Conservation (phyloP, 2,888 invertebrate genomes). For the Macrophya alboannulata region DNA sequence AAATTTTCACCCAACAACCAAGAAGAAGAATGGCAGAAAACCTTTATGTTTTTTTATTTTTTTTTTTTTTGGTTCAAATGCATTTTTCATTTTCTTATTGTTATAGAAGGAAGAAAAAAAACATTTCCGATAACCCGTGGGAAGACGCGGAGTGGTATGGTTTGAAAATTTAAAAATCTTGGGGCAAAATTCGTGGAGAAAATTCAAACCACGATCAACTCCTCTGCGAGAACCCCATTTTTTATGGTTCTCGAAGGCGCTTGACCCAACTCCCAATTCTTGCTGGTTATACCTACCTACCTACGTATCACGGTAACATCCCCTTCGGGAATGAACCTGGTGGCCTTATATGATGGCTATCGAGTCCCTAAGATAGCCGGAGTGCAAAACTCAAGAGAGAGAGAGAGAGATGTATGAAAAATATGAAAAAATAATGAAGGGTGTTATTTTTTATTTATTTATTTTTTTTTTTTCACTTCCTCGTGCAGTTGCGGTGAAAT, state of each 20-base stretch:
- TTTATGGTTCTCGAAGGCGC: constrained; percentile 15
- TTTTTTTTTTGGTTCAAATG: background rate
- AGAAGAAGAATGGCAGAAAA: background rate
- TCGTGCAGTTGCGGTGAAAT: too few species aligned
- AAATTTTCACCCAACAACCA: background rate
- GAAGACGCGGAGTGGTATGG: background rate
- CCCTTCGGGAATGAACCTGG: constrained; percentile 2
- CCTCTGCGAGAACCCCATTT: background rate
- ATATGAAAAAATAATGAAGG: background rate
- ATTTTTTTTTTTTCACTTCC: too few species aligned
- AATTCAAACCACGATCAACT: constrained; percentile 39
- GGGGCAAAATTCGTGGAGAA: background rate
- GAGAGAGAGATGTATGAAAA: background rate
- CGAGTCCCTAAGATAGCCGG: background rate
- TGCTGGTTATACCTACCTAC: background rate
- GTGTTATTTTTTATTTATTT: too few species aligned
- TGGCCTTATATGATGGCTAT: background rate
- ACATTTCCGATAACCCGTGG: too few species aligned
- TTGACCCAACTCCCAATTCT: constrained; percentile 38
- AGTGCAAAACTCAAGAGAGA: background rate
- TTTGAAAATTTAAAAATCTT: background rate
- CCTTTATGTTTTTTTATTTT: background rate
- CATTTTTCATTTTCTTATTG: background rate
- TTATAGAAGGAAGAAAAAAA: too few species aligned
- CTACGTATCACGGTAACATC: constrained; percentile 8